phyloP scores from a whole-genome alignment of 2,797 vertebrate species.

The Pampus argenteus region DNA sequence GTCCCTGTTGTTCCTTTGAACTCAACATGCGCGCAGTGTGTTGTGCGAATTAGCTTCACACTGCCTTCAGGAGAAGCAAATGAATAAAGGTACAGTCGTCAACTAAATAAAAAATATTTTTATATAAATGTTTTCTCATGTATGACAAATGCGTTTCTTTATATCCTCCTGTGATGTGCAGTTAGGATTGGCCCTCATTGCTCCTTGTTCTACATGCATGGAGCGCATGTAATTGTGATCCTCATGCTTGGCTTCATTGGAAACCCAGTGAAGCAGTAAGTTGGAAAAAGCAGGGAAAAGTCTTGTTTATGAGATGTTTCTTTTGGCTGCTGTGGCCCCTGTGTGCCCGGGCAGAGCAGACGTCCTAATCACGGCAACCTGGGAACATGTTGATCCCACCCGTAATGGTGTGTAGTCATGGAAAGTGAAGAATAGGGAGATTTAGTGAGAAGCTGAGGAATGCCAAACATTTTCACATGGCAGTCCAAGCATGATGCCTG shows the following conservation, averaged over 20 bases:
- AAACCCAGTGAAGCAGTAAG: slow-evolving; percentile 43
- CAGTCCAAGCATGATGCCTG: slow-evolving; percentile 28
- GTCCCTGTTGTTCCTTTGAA: neutral
- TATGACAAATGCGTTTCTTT: slow-evolving; percentile 21
- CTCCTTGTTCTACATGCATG: slow-evolving; percentile 36
- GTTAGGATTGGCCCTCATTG: slow-evolving; percentile 6
- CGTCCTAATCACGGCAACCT: slow-evolving; percentile 12
- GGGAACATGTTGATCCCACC: slow-evolving; percentile 23
- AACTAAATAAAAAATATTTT: slow-evolving; percentile 15
- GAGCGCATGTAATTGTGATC: slow-evolving; percentile 18
- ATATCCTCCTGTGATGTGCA: slow-evolving; percentile 10
- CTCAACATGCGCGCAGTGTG: neutral
- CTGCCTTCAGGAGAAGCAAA: neutral
- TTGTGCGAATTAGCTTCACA: neutral
- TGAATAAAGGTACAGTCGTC: neutral
- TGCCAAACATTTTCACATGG: slow-evolving; percentile 24
- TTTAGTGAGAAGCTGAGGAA: slow-evolving; percentile 8
- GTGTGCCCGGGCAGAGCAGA: neutral
- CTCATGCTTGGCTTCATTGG: slow-evolving; percentile 37
- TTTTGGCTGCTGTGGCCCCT: slow-evolving; percentile 19
- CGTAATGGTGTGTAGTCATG: slow-evolving; percentile 5
- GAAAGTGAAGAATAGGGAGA: neutral
- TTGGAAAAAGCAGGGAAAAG: slow-evolving; percentile 32
- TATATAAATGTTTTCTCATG: neutral
- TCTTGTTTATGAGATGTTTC: slow-evolving; percentile 45